Evolutionary conservation across 2,797 vertebrate species (phyloP), one percentile per base, ranked within the genome.

Genomic region (Oceanodroma leucorhoa): DNA sequence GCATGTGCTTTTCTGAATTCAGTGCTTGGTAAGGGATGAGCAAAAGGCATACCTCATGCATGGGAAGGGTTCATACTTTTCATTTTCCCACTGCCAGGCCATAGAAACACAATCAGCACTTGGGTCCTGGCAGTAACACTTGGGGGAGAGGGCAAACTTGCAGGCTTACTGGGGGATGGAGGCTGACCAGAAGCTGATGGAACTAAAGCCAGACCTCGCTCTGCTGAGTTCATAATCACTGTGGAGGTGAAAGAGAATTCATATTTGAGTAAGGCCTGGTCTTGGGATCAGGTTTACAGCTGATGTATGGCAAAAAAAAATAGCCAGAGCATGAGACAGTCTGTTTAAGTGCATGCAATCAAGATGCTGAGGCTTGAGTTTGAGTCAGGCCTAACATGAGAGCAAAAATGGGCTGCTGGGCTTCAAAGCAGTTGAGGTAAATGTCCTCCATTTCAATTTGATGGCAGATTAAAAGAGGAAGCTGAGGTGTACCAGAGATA

Each of bases 391-490:
- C 48, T 73, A 86, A 60, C 15, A 51, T 6, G 34, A 95, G 34
- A 77, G 36, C 29, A 65, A 87, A 89, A 90, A 66, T 36, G 48
- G 38, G 21, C 46, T 69, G 24, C 65, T 91, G 66, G 54, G 14
- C 43, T 82, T 88, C 64, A 71, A 73, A 93, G 38, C 27, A 32
- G 38, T 69, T 85, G 79, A 83, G 53, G 46, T 58, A 78, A 87
- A 78, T 61, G 22, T 36, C 54, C n/a, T 91, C 54, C 32, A 53
- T 89, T 89, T 80, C 54, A 80, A 13, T 71, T 80, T 89, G 78
- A 80, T 65, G 57, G 67, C 54, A 87, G 40, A 80, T 89, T 58
- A 80, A 89, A 94, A 95, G 70, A 90, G 81, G 84, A 41, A 41
- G 41, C 41, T 90, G 71, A 87, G 54, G 54, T 55, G 20, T 81